These are phyloP conservation scores for Squalus acanthias DNA, from an alignment of 2,797 vertebrate genomes.

Conservation along the genomic window DNA sequence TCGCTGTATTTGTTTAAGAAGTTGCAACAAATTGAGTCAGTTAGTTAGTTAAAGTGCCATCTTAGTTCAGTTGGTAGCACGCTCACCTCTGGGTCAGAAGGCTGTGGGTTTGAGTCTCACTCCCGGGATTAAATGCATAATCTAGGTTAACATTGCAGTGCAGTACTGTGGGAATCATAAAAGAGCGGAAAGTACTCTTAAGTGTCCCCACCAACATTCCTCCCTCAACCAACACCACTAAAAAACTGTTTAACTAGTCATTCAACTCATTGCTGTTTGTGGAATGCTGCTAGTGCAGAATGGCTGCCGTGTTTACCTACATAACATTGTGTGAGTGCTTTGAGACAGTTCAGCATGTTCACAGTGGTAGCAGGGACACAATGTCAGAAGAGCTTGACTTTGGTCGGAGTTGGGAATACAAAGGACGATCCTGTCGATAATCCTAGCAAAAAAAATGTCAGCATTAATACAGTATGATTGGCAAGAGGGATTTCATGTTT, in stretches of 20 bases:
- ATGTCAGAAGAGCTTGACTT: background rate
- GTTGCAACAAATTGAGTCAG: background rate
- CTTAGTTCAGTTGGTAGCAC: background rate
- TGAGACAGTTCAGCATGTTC: background rate
- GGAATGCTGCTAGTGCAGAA: background rate
- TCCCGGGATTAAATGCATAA: background rate
- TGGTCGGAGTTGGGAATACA: background rate
- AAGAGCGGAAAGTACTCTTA: background rate
- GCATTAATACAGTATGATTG: too few relatives aligned
- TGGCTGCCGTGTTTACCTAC: background rate
- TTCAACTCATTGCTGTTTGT: background rate
- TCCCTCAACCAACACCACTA: background rate
- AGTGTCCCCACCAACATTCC: too few relatives aligned
- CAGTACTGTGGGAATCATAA: background rate
- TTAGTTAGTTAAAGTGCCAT: background rate
- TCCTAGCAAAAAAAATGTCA: background rate
- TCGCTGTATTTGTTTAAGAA: background rate
- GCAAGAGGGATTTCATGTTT: background rate
- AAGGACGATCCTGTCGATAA: background rate
- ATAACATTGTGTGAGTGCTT: background rate
- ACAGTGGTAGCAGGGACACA: background rate
- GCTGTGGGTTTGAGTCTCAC: background rate
- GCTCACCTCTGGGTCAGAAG: background rate
- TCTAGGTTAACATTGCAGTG: background rate
- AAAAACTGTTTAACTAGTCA: background rate